Evolutionary conservation across 2,888 invertebrate genomes (phyloP).

Genomic region (Andrena fulva): DNA sequence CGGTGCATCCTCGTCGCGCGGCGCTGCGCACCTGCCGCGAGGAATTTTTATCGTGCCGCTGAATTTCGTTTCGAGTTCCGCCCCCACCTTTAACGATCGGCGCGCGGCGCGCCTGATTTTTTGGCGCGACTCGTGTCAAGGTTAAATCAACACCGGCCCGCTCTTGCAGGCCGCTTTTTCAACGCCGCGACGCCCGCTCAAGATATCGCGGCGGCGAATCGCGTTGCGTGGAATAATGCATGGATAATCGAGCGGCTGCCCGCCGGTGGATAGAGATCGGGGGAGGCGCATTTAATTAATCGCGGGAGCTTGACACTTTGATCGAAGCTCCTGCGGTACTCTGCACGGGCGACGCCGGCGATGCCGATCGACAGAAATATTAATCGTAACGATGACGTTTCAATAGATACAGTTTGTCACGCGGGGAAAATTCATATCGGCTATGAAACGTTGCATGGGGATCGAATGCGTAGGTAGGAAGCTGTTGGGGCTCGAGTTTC

Average conservation of each 20-base stretch:
- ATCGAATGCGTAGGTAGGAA: too few relatives aligned
- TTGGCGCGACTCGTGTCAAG: slow-evolving; percentile 56
- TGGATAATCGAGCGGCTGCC: slow-evolving; percentile 26
- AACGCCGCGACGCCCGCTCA: neutral
- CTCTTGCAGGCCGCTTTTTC: slow-evolving; percentile 24
- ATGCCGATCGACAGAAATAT: neutral
- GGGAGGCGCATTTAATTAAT: slow-evolving; percentile 26
- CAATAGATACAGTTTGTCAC: too few relatives aligned
- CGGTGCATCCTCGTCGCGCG: slow-evolving; percentile 15
- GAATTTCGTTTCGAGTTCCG: slow-evolving; percentile 47
- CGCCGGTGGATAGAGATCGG: neutral
- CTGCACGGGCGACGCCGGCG: neutral
- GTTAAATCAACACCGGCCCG: slow-evolving; percentile 50
- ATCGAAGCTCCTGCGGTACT: slow-evolving; percentile 5
- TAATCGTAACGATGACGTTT: neutral
- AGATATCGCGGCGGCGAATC: slow-evolving; percentile 12
- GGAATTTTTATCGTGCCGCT: slow-evolving; percentile 47
- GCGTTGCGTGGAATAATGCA: slow-evolving; percentile 34
- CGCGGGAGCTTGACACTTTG: neutral
- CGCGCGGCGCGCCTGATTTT: slow-evolving; percentile 49
- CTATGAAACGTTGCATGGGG: too few relatives aligned
- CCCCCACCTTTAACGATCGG: slow-evolving; percentile 59
- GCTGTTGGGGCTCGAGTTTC: too few relatives aligned
- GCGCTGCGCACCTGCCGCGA: slow-evolving; percentile 39
- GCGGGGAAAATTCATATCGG: too few relatives aligned